phyloP scores from a whole-genome alignment of 2,888 invertebrate genomes.

The Dorcus hopei region DNA sequence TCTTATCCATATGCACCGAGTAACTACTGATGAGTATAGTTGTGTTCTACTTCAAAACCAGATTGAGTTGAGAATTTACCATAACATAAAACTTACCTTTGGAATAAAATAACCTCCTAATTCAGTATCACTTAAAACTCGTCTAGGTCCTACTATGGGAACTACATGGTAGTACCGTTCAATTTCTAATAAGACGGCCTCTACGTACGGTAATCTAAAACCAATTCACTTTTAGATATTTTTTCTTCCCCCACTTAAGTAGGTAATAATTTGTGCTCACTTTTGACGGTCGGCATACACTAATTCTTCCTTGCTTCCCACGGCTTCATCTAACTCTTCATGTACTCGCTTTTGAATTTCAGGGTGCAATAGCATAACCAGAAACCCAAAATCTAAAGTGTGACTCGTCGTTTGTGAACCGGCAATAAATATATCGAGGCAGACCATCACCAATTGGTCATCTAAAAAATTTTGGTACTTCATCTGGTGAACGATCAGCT shows the following conservation, averaged over 20 bases:
- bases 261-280: conserved; percentile 36
- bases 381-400: conserved; percentile 60
- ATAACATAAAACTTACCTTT: conserved; percentile 31
- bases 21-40: conserved; percentile 42
- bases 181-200: conserved; percentile 55
- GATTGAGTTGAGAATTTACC: neutral
- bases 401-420: conserved; percentile 63
- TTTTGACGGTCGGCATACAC: conserved; percentile 49
- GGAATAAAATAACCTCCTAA: conserved; percentile 54
- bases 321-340: conserved; percentile 52
- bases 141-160: conserved; percentile 52
- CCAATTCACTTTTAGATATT: neutral
- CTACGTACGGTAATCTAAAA: conserved; percentile 53
- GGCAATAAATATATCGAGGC: conserved; percentile 66
- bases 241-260: too few relatives aligned
- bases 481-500: neutral
- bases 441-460: conserved; percentile 61
- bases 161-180: conserved; percentile 49
- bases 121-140: conserved; percentile 54
- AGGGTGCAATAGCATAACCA: conserved; percentile 57
- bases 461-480: conserved; percentile 42
- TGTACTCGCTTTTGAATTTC: conserved; percentile 59
- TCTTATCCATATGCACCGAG: conserved; percentile 56
- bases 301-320: conserved; percentile 47
- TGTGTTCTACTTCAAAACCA: conserved; percentile 33